Base-by-base conservation (phyloP, 2,113 vertebrate genomes). In the Alosa alosa region DNA sequence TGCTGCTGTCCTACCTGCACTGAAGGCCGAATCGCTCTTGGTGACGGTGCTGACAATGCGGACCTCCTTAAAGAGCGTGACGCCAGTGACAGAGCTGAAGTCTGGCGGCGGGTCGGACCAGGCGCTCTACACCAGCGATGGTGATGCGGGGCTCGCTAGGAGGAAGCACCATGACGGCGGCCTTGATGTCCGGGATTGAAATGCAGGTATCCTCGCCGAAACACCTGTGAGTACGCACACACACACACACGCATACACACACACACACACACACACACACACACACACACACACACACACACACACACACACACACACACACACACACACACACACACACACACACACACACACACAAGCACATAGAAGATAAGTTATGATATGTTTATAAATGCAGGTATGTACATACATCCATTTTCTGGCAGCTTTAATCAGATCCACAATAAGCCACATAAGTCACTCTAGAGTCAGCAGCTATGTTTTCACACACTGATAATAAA, bases 131-230 rank as follows among this genome's bases (percentile, higher is more conserved):
- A 85, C 98, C 98, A 49, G 85, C 94, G 85, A 99, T 94, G 90
- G 97, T 97, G 93, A 99, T 99, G 94, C 94, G 96, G 11, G 98
- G 98, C 93, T 99, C 97, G 52, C 96, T 96, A 86, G 97, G 97
- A 72, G 96, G 97, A 87, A 98, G 93, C 75, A 99, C 97, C 95
- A 97, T 96, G 86, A 99, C 95, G 49, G 96, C 96, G 0, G 97
- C 95, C 25, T 96, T 97, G 89, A 98, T 91, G 86, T 98, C 97
- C 11, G 97, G 97, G 91, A 99, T 95, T 88, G 92, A 96, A 89
- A 98, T 96, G 92, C 98, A 99, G 45, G 95, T 95, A 87, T 99
- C 98, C 94, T 99, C 98, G 82, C 97, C 97, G 84, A 98, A 99
- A 95, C 98, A 99, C 93, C 98, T 72, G 13, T 36, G 7, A 36